Evolutionary conservation across 2,888 invertebrate species (phyloP), one percentile per base, ranked within the genome.

Genomic region (Micoletzkya japonica): DNA sequence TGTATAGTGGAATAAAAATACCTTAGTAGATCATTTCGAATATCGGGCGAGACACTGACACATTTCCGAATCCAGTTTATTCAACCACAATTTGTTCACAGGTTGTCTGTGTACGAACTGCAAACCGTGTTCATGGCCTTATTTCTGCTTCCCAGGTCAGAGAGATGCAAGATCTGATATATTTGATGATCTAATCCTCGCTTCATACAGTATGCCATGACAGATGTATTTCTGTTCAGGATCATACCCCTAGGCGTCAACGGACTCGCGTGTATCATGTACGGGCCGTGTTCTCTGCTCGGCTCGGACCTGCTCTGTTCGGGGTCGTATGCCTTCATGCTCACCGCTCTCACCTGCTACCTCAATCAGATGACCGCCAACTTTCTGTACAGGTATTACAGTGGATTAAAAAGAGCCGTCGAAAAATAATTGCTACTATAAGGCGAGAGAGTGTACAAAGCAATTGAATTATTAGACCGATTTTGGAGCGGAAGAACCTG

Each of bases 341-440:
- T 58, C 10, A 58, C 34, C 37, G n/a, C 58, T 14, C n/a, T 36
- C 1, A 58, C 58, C 1, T 34, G 24, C 20, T 58, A 58, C 4
- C 28, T 37, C 17, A 10, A 37, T 24, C 58, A 58, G 37, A 58
- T 58, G 58, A 58, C 58, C 2, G 58, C 58, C 20, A 58, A 26
- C 4, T 58, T 58, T 6, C 36, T 26, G n/a, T n/a, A n/a, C n/a
- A n/a, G n/a, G n/a, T n/a, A n/a, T n/a, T n/a, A n/a, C n/a, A n/a
- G n/a, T n/a, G n/a, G n/a, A n/a, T n/a, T n/a, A n/a, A n/a, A n/a
- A n/a, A n/a, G n/a, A n/a, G n/a, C n/a, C n/a, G n/a, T n/a, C n/a
- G n/a, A n/a, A n/a, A n/a, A n/a, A n/a, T n/a, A n/a, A n/a, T n/a
- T n/a, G n/a, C n/a, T n/a, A n/a, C n/a, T n/a, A n/a, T n/a, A n/a